A percentile compares a stretch with the other conserved stretches of the same genome.
Evolutionary conservation across 2,888 invertebrate species (phyloP).

Genomic region (Pseudococcus longispinus): DNA sequence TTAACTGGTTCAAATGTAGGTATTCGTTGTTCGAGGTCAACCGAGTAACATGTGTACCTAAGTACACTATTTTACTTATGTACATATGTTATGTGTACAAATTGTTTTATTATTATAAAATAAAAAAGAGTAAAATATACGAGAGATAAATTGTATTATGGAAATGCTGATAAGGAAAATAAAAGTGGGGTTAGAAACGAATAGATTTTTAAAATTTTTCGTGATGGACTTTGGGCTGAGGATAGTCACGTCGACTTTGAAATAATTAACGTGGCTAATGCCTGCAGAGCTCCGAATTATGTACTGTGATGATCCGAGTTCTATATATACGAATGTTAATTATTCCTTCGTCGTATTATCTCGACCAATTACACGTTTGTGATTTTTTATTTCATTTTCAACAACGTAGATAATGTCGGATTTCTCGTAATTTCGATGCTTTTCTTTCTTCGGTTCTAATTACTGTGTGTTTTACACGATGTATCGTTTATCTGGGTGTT

Average conservation of each 20-base stretch:
- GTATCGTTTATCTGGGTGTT: background rate
- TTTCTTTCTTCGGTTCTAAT: background rate
- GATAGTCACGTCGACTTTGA: background rate
- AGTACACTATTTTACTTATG: background rate
- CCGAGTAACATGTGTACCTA: background rate
- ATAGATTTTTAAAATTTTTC: background rate
- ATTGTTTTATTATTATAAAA: conserved; percentile 28
- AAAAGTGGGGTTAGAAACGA: background rate
- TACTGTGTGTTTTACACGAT: background rate
- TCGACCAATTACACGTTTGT: background rate
- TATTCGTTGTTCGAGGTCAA: conserved; percentile 39
- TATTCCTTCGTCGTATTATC: background rate
- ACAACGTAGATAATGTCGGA: background rate
- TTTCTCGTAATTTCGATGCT: background rate
- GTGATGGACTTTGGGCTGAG: background rate
- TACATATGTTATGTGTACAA: background rate
- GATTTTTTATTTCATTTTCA: background rate
- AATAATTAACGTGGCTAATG: background rate
- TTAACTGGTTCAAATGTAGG: conserved; percentile 44
- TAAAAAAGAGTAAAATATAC: background rate
- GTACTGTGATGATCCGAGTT: too few relatives aligned
- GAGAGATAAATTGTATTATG: background rate
- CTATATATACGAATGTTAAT: background rate
- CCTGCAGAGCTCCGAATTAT: background rate
- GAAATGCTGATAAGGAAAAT: background rate